Base-by-base conservation (phyloP, 1,140 invertebrate genomes). In the Drosophila lini region DNA sequence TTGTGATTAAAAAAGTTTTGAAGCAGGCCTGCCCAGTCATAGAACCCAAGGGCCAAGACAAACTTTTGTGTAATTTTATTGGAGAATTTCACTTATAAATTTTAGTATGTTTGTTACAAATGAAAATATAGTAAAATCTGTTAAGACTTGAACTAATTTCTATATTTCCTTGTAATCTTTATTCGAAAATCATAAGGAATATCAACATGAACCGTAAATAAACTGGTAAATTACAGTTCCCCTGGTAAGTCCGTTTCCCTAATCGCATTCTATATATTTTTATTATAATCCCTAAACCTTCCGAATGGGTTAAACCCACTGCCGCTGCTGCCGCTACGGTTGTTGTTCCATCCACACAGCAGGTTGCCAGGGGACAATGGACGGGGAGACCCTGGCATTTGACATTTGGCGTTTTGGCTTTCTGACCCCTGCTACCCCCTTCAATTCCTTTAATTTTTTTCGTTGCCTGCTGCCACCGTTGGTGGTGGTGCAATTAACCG, bases 401-500 rank as follows among this genome's bases (percentile, higher is more conserved):
- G 83, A 88, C 83, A 88, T 88, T 88, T 89, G 81, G 81, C 76
- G 77, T 71, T 88, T 53, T 38, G 52, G 40, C 73, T 73, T 65
- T 80, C 70, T 89, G 84, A 83, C 83, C 80, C 74, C 69, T 44
- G n/a, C 42, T 22, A 56, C 44, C 36, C 53, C 42, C 61, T 53
- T 53, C 41, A 38, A 25, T 38, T 50, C 16, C 25, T 41, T 52
- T 65, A 48, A 47, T 44, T 45, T 15, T 41, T 45, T 31, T 57
- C 32, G 32, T 31, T 41, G 34, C 11, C 47, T 45, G 19, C 16
- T 44, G 55, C 28, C 44, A 32, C 16, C 56, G 70, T 59, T 64
- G 60, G 56, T 56, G 75, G 70, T 79, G 76, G 62, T 80, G 84
- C 83, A 88, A 88, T 88, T 88, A 88, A 89, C 83, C 83, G 80